Conservation (phyloP, 2,888 invertebrate species). For the Cabera pusaria region DNA sequence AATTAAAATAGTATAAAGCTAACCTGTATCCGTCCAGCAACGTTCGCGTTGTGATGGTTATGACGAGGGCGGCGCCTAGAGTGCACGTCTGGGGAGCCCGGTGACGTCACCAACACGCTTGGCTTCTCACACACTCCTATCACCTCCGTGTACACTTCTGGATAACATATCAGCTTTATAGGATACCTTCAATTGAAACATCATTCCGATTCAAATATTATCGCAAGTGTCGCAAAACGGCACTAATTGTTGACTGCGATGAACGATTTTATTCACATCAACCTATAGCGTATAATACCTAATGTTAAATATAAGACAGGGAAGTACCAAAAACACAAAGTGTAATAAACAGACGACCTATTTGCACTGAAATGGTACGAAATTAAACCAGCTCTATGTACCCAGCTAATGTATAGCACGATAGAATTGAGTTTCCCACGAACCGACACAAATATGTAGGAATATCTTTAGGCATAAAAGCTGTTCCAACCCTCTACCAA, state of each 20-base stretch:
- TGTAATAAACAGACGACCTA: background rate
- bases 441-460: constrained; percentile 9
- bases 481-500: constrained; percentile 13
- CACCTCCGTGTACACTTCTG: constrained; percentile 86
- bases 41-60: constrained; percentile 84
- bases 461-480: constrained; percentile 13
- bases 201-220: too few relatives aligned
- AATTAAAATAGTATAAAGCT: too few relatives aligned
- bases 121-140: constrained; percentile 90
- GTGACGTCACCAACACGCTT: constrained; percentile 96
- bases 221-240: too few relatives aligned
- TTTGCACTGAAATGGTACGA: background rate
- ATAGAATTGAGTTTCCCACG: constrained; percentile 9
- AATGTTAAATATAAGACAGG: too few relatives aligned
- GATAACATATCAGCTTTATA: too few relatives aligned
- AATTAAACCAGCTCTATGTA: background rate
- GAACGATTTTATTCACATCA: too few relatives aligned
- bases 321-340: too few relatives aligned
- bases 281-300: too few relatives aligned
- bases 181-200: too few relatives aligned
- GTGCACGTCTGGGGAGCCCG: constrained; percentile 94
- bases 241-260: too few relatives aligned
- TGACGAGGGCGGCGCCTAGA: constrained; percentile 79
- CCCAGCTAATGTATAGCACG: background rate
- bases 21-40: constrained; percentile 93